Evolutionary conservation across 2,888 invertebrate species (phyloP).

Genomic region (Zygothrica quintamaculata): DNA sequence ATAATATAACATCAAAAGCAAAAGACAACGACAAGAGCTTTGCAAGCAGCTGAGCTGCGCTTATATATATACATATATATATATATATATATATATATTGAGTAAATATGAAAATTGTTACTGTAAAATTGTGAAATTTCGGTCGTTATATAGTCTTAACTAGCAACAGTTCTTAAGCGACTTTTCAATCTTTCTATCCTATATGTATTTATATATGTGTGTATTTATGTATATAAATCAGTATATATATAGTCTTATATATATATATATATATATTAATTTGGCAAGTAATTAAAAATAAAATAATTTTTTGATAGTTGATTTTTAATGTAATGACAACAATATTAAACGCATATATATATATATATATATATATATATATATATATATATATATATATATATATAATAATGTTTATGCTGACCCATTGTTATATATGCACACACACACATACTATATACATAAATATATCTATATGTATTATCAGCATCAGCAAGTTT

Average conservation of each 20-base stretch:
- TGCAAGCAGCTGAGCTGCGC: constrained; percentile 54
- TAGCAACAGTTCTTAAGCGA: constrained; percentile 20
- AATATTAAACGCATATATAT: not conserved
- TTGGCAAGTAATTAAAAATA: too few species aligned
- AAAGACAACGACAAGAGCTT: constrained; percentile 44
- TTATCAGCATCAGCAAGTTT: constrained; percentile 6
- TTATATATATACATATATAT: constrained; percentile 15
- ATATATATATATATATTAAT: constrained; percentile 1
- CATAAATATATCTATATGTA: not conserved
- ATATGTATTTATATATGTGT: not conserved
- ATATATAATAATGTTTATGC: not conserved
- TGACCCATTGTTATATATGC: constrained; percentile 17
- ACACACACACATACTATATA: constrained; percentile 12
- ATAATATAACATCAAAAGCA: constrained; percentile 38
- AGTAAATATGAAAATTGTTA: constrained; percentile 50
- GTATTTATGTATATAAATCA: not conserved
- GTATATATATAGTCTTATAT: not conserved
- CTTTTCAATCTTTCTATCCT: not conserved
- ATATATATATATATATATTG: constrained; percentile 2
- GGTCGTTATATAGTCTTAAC: constrained; percentile 33
- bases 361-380: constrained; percentile 23
- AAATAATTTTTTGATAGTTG: too few species aligned
- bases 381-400: constrained; percentile 14
- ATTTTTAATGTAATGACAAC: too few species aligned
- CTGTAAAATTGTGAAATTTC: constrained; percentile 55